A percentile compares a stretch with the other conserved stretches of the same genome.
These are phyloP conservation scores for Phrynosoma blainvillii DNA, from an alignment of 2,113 vertebrate species.

Conservation along the genomic window DNA sequence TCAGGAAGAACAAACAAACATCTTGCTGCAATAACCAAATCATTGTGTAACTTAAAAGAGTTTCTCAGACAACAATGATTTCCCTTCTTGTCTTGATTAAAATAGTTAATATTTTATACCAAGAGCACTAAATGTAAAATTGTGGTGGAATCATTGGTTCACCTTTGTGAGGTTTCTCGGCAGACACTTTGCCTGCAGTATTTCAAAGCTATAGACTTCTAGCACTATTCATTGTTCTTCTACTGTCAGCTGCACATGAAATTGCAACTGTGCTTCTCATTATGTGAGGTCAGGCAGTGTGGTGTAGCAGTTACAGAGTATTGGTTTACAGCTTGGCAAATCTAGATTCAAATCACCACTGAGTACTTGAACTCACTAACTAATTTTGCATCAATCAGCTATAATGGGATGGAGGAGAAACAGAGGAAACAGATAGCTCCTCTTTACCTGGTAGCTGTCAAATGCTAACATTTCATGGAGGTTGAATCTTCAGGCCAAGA, in stretches of 20 bases:
- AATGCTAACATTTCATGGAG: no score
- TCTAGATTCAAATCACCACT: no score
- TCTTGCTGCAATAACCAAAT: background rate
- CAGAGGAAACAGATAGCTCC: no score
- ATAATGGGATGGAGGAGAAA: no score
- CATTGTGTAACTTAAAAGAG: background rate
- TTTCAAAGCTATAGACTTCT: background rate
- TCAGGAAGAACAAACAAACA: fast-evolving
- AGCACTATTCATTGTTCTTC: background rate
- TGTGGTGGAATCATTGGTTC: background rate
- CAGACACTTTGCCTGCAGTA: background rate
- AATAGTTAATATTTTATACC: background rate
- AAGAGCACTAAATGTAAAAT: background rate
- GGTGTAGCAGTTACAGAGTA: background rate
- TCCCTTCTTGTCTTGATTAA: background rate
- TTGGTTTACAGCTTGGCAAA: no score
- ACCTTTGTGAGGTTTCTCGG: background rate
- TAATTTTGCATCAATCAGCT: no score
- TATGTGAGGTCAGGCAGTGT: background rate
- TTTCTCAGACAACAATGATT: background rate
- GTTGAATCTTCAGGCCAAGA: no score
- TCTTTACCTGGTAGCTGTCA: no score
- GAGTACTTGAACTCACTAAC: no score
- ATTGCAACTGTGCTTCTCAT: background rate
- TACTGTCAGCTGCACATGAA: background rate